Evolutionary conservation across 2,113 vertebrate species (phyloP).

Genomic region (Rynchops niger): DNA sequence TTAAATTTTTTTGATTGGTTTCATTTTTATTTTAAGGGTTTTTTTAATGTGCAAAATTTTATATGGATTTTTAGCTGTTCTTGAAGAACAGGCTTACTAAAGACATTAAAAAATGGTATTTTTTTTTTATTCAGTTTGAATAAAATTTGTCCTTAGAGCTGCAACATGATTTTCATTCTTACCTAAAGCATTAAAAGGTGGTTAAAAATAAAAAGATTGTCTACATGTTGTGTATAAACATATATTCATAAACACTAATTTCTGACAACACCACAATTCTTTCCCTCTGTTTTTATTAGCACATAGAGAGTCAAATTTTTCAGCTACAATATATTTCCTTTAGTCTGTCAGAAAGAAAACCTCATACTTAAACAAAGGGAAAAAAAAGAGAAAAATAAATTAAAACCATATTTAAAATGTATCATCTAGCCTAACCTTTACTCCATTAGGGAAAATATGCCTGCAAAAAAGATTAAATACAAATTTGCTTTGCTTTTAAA

Average conservation of each 20-base stretch:
- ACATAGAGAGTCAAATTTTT: conserved; percentile 17
- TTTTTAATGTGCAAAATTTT: neutral
- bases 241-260: conserved; percentile 32
- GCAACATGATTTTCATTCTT: conserved; percentile 52
- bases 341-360: conserved; percentile 59
- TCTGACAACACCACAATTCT: conserved; percentile 16
- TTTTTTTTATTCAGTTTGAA: neutral
- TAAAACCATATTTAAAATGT: conserved; percentile 77
- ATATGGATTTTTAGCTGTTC: neutral
- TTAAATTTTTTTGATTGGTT: neutral
- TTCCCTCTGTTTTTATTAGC: conserved; percentile 35
- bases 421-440: conserved; percentile 76
- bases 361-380: conserved; percentile 51
- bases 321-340: conserved; percentile 51
- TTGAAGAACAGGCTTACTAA: neutral
- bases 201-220: conserved; percentile 52
- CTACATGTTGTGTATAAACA: conserved; percentile 40
- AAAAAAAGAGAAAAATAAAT: conserved; percentile 65
- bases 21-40: neutral
- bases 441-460: conserved; percentile 78
- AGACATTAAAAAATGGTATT: neutral
- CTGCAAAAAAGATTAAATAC: conserved; percentile 81
- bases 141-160: conserved; percentile 20
- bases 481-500: conserved; percentile 85
- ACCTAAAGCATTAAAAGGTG: conserved; percentile 42